These are phyloP conservation scores for Calycopis cecrops DNA, from an alignment of 1,140 invertebrate genomes.

Conservation along the genomic window DNA sequence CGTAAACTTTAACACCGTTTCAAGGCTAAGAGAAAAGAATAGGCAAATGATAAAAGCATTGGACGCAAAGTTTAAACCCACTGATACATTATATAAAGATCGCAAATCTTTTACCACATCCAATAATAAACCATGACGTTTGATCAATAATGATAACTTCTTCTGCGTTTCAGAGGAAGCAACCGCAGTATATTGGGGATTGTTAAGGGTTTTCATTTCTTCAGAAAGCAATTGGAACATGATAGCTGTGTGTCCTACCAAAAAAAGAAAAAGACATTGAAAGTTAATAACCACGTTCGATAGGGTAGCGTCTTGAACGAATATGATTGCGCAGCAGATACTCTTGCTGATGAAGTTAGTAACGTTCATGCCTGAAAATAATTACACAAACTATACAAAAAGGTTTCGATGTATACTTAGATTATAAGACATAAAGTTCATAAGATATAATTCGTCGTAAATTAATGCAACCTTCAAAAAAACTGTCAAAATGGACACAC, in stretches of 20 bases:
- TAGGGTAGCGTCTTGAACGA: background rate
- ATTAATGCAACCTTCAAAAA: no score
- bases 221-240: constrained; percentile 2
- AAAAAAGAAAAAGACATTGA: background rate
- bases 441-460: no score
- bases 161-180: background rate
- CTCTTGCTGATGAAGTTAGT: background rate
- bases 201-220: background rate
- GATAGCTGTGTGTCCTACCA: background rate
- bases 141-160: background rate
- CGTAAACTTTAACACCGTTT: constrained; percentile 28
- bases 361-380: background rate
- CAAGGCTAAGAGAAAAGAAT: constrained; percentile 31
- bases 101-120: background rate
- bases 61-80: constrained; percentile 29
- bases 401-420: no score
- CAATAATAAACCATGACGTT: background rate
- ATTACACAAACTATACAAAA: background rate
- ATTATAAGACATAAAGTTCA: no score
- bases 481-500: no score
- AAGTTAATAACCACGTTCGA: background rate
- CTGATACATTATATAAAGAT: constrained; percentile 20
- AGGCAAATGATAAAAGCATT: constrained; percentile 32
- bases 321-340: background rate
- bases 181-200: background rate